These are phyloP conservation scores for Hydractinia echinata DNA, from an alignment of 30 jellyfish, hydroid and myxozoan species.

Conservation along the genomic window DNA sequence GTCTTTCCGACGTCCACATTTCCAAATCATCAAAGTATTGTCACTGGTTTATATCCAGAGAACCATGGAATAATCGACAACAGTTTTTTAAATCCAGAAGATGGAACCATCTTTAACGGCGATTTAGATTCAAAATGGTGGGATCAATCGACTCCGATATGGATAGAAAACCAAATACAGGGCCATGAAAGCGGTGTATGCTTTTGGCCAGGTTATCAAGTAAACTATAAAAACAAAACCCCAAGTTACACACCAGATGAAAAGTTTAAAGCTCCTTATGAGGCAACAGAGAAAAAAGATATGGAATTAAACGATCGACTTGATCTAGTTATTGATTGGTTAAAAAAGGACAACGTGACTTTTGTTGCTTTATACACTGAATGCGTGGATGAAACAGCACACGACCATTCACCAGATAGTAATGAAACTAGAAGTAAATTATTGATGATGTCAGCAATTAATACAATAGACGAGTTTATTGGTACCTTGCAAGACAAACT, in stretches of 20 bases:
- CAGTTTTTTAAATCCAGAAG: conserved; percentile 19
- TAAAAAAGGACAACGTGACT: conserved; percentile 43
- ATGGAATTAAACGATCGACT: conserved; percentile 41
- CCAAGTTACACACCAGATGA: background rate
- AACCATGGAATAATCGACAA: conserved; percentile 80
- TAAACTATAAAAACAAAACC: conserved; percentile 30
- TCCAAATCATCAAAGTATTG: conserved; percentile 74
- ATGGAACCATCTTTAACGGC: conserved; percentile 12
- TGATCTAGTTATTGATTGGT: conserved; percentile 57
- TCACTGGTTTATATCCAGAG: conserved; percentile 85
- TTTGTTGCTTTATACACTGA: conserved; percentile 68
- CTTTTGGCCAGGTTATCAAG: conserved; percentile 80
- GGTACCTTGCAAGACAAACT: conserved; percentile 42
- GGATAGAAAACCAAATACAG: conserved; percentile 66
- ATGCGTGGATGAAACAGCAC: conserved; percentile 63
- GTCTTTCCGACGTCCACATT: conserved; percentile 79
- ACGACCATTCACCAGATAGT: conserved; percentile 58
- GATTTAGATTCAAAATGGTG: conserved; percentile 67
- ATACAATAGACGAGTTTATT: conserved; percentile 39
- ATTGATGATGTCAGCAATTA: conserved; percentile 37
- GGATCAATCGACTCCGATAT: conserved; percentile 70
- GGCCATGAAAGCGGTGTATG: conserved; percentile 57
- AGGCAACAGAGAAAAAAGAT: conserved; percentile 3
- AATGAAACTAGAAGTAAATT: conserved; percentile 17
- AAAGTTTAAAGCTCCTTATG: conserved; percentile 3